Conservation (phyloP, 2,797 vertebrate genomes). For the Mus caroli region DNA sequence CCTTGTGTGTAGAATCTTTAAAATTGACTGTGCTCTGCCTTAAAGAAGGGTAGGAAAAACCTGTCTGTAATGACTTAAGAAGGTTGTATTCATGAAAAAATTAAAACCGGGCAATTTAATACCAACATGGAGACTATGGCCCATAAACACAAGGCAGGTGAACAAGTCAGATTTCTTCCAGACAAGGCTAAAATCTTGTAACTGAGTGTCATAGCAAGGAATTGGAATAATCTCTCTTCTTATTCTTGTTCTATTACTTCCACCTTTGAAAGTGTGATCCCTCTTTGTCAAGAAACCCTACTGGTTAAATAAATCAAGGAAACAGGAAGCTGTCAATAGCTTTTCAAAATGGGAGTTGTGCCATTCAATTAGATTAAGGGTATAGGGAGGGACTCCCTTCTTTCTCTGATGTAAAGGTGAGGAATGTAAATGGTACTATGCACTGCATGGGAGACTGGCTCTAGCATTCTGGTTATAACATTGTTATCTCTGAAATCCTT, state of each 20-base stretch:
- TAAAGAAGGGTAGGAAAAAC: constrained; percentile 39
- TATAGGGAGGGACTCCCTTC: constrained; percentile 8
- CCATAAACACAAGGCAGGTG: constrained; percentile 6
- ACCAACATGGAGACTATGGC: not conserved
- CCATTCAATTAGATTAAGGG: constrained; percentile 62
- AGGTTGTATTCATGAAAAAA: constrained; percentile 56
- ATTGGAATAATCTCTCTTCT: constrained; percentile 62
- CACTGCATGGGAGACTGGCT: constrained; percentile 22
- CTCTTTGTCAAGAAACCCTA: constrained; percentile 59
- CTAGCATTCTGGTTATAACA: constrained; percentile 60
- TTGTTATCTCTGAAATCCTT: constrained; percentile 69
- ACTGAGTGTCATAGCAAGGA: constrained; percentile 33
- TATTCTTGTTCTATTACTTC: constrained; percentile 47
- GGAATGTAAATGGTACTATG: constrained; percentile 71
- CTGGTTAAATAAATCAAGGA: constrained; percentile 79
- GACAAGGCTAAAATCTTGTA: constrained; percentile 60
- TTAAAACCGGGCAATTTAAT: constrained; percentile 44
- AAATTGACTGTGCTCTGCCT: constrained; percentile 24
- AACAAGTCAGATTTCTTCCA: constrained; percentile 40
- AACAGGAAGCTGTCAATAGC: constrained; percentile 64
- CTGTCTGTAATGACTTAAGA: constrained; percentile 61
- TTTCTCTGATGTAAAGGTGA: constrained; percentile 46
- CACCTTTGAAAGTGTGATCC: constrained; percentile 65
- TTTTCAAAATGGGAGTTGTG: constrained; percentile 49
- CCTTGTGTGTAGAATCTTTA: constrained; percentile 13